phyloP scores from a whole-genome alignment of 2,888 invertebrate species.

The Cephus rjabovi region DNA sequence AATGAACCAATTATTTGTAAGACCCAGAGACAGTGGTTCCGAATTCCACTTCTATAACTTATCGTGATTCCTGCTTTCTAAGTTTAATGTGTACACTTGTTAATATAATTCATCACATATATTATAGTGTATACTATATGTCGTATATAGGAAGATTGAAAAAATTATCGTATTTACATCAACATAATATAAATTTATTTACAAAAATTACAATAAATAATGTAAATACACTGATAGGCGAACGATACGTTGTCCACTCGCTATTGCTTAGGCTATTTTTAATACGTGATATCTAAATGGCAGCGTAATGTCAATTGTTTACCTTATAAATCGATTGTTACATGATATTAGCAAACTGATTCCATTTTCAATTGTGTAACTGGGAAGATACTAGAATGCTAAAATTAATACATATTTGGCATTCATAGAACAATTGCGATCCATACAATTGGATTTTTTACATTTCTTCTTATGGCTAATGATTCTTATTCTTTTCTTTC shows the following conservation, averaged over 20 bases:
- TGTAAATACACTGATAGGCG: conserved; percentile 15
- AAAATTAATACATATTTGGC: not conserved
- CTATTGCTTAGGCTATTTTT: not conserved
- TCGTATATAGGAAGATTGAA: not conserved
- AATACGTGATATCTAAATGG: not conserved
- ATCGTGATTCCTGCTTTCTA: no score
- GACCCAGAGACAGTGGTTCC: not conserved
- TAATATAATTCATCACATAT: no score
- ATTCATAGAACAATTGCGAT: not conserved
- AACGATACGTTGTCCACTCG: conserved; percentile 15
- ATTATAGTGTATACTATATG: not conserved
- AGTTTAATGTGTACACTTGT: no score
- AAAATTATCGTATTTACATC: not conserved
- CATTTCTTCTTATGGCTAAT: not conserved
- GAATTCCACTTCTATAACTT: no score
- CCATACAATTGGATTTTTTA: not conserved
- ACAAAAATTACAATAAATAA: conserved; percentile 54
- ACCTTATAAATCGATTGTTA: not conserved
- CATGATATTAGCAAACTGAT: conserved; percentile 8
- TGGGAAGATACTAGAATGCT: not conserved
- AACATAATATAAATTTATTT: conserved; percentile 43
- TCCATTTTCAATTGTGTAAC: not conserved
- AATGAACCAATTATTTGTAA: not conserved
- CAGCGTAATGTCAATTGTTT: conserved; percentile 4
- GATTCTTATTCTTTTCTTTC: not conserved